Evolutionary conservation across 2,113 vertebrate species (phyloP).

Genomic region (Nothoprocta pentlandii): DNA sequence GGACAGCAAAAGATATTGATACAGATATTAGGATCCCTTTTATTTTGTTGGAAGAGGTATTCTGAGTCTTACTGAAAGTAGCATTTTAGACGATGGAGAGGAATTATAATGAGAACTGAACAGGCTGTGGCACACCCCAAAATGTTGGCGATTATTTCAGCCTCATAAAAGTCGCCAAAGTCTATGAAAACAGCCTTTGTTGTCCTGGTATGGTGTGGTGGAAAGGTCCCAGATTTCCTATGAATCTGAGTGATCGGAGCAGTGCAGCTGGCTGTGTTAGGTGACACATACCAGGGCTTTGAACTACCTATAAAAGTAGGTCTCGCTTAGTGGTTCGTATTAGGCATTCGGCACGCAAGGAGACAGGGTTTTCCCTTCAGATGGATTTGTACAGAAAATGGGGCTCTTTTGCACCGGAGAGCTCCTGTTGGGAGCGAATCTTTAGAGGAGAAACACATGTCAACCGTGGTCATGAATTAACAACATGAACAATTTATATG

Average conservation of each 20-base stretch:
- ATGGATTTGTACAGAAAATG: neutral
- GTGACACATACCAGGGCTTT: conserved; percentile 74
- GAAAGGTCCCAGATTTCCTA: conserved; percentile 71
- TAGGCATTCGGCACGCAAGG: conserved; percentile 27
- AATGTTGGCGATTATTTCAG: conserved; percentile 63
- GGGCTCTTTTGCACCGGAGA: neutral
- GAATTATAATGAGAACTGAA: conserved; percentile 65
- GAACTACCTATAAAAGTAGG: conserved; percentile 51
- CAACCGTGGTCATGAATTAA: neutral
- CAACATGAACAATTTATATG: too few relatives aligned
- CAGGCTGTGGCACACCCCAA: conserved; percentile 42
- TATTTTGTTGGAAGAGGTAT: neutral
- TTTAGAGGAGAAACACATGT: neutral
- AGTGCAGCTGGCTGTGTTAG: conserved; percentile 64
- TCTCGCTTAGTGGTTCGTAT: conserved; percentile 21
- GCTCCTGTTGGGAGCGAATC: neutral
- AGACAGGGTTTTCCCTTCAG: neutral
- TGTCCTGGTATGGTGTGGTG: conserved; percentile 32
- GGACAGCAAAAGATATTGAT: neutral
- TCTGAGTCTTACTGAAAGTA: neutral
- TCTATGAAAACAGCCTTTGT: conserved; percentile 71
- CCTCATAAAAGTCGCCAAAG: conserved; percentile 65
- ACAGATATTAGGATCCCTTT: neutral
- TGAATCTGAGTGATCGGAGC: conserved; percentile 23
- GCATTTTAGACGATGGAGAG: conserved; percentile 52